phyloP scores from a whole-genome alignment of 2,888 invertebrate species.

The Diarsia rubi region DNA sequence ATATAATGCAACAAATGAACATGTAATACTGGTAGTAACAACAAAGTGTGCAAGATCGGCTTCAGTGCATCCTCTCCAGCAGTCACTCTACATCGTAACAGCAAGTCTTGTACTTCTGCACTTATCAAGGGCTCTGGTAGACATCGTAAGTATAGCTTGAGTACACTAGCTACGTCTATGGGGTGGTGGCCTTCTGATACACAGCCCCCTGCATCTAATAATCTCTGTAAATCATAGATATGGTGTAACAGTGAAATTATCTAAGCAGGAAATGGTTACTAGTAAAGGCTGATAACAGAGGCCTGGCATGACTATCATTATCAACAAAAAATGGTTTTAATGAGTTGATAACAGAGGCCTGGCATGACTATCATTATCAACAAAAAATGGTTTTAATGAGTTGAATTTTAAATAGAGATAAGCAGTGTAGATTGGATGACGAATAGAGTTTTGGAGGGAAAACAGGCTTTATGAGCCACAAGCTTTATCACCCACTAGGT shows the following conservation, averaged over 20 bases:
- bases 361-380: slow-evolving; percentile 9
- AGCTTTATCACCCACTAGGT: background rate
- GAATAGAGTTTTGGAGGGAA: slow-evolving; percentile 23
- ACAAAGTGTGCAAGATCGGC: slow-evolving; percentile 93
- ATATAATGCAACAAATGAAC: slow-evolving; percentile 95
- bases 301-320: background rate
- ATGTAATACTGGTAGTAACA: slow-evolving; percentile 94
- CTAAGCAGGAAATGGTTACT: slow-evolving; percentile 17
- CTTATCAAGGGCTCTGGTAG: slow-evolving; percentile 96
- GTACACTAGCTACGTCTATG: slow-evolving; percentile 96
- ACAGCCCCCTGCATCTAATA: slow-evolving; percentile 93
- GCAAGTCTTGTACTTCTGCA: slow-evolving; percentile 94
- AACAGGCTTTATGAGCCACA: background rate
- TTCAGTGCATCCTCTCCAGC: slow-evolving; percentile 91
- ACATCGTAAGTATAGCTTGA: slow-evolving; percentile 96
- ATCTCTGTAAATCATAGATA: slow-evolving; percentile 83
- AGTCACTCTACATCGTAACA: slow-evolving; percentile 92
- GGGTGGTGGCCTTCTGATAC: slow-evolving; percentile 94
- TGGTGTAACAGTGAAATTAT: background rate
- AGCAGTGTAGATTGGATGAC: background rate
- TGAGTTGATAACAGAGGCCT: slow-evolving; percentile 12
- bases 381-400: background rate
- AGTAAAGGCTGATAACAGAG: slow-evolving; percentile 11
- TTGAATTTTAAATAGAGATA: background rate
- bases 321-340: background rate